Conservation (phyloP, 2,888 invertebrate genomes). For the Leucophora obtusa region DNA sequence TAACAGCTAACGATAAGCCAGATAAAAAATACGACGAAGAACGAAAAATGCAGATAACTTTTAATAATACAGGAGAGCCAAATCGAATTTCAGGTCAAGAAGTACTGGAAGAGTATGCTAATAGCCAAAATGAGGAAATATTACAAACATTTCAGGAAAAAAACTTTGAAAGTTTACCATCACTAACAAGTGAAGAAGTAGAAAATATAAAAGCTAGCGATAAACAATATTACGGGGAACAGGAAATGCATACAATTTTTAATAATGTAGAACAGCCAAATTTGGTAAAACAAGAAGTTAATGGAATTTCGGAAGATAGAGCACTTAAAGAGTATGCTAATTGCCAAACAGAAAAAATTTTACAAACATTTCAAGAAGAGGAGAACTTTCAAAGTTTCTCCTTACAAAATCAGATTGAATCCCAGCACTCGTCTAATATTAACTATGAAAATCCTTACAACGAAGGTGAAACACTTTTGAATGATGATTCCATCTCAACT, state of each 20-base stretch:
- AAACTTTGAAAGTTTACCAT: background rate
- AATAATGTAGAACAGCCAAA: no score
- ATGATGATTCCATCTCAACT: background rate
- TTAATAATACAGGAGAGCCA: background rate
- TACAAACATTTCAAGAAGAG: background rate
- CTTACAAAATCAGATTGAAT: background rate
- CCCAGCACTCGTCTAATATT: background rate
- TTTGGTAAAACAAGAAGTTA: no score
- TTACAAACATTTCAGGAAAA: background rate
- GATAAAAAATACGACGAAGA: no score
- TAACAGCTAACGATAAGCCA: no score
- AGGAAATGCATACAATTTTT: no score
- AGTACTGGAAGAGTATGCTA: background rate
- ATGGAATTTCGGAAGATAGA: no score
- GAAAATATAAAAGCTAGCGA: no score
- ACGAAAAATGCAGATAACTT: no score
- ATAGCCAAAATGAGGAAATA: background rate
- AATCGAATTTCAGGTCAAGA: background rate
- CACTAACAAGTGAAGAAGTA: no score
- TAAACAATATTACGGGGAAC: no score
- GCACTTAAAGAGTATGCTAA: background rate
- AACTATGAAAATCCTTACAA: background rate
- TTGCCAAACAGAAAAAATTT: background rate
- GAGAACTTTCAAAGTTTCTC: background rate
- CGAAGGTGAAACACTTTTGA: background rate